Percentiles rank a stretch among this genome's conserved stretches.
phyloP scores from a whole-genome alignment of 2,797 vertebrate genomes.

The Gallinago nigripennis region DNA sequence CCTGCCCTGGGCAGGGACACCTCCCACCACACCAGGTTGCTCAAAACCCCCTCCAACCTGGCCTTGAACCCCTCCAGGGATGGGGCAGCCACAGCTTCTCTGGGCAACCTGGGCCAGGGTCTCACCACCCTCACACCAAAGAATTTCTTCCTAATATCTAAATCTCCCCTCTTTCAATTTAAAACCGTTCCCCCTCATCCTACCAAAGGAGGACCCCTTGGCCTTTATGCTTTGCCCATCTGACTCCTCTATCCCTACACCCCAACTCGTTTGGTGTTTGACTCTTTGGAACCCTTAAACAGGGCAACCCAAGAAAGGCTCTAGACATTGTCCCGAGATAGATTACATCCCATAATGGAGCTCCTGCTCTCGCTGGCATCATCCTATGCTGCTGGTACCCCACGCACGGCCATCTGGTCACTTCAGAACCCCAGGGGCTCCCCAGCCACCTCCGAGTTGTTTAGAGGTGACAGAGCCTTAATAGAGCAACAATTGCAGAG shows the following conservation, averaged over 20 bases:
- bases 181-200: no score
- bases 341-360: background rate
- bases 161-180: no score
- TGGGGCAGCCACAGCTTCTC: no score
- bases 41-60: no score
- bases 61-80: no score
- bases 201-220: no score
- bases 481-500: background rate
- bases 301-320: background rate
- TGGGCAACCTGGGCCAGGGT: no score
- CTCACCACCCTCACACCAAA: no score
- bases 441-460: background rate
- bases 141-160: no score
- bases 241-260: accelerated
- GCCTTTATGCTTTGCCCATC: background rate
- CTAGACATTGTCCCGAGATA: background rate
- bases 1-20: no score
- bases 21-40: no score
- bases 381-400: background rate
- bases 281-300: background rate
- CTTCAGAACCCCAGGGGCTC: background rate
- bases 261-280: background rate
- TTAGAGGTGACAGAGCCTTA: background rate
- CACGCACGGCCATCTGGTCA: background rate
- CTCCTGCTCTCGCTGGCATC: background rate